Percentiles rank a stretch among this genome's conserved stretches.
These are phyloP conservation scores for Prosopocoilus inquinatus DNA, from an alignment of 2,888 invertebrate species.

Conservation along the genomic window DNA sequence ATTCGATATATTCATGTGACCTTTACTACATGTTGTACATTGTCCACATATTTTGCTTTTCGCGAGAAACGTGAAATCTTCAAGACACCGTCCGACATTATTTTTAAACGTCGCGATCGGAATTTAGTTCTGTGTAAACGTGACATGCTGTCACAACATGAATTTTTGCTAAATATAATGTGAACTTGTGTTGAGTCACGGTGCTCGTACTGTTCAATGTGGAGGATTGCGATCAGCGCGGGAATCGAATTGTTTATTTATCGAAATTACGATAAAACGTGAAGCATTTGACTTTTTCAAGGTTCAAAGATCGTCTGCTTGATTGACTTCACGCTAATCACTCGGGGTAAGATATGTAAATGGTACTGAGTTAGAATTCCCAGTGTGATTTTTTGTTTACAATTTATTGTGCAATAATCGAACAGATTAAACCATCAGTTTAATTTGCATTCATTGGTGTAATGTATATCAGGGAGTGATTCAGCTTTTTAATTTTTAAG, in stretches of 20 bases:
- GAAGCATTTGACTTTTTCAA: slow-evolving; percentile 25
- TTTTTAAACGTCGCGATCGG: slow-evolving; percentile 8
- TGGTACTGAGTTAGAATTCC: slow-evolving; percentile 14
- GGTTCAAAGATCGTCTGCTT: slow-evolving; percentile 28
- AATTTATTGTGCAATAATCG: slow-evolving; percentile 30
- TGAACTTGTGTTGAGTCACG: slow-evolving; percentile 29
- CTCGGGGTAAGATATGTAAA: slow-evolving; percentile 6
- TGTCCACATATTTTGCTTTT: not conserved
- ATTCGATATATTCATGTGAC: slow-evolving; percentile 44
- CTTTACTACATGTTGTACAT: slow-evolving; percentile 34
- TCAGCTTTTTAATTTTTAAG: not conserved
- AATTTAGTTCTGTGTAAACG: slow-evolving; percentile 8
- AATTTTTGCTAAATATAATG: slow-evolving; percentile 16
- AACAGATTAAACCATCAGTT: slow-evolving; percentile 40
- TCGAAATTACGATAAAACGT: slow-evolving; percentile 26
- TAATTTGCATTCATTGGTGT: too few relatives aligned
- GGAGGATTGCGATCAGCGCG: slow-evolving; percentile 28
- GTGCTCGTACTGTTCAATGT: slow-evolving; percentile 21
- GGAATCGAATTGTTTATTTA: slow-evolving; percentile 27
- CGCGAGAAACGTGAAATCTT: not conserved
- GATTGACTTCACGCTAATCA: slow-evolving; percentile 5
- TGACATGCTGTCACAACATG: slow-evolving; percentile 16
- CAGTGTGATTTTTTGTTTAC: slow-evolving; percentile 25
- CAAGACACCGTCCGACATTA: slow-evolving; percentile 4
- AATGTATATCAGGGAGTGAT: too few relatives aligned